These are phyloP conservation scores for Platysternon megacephalum DNA, from an alignment of 2,113 vertebrate species.

Conservation along the genomic window DNA sequence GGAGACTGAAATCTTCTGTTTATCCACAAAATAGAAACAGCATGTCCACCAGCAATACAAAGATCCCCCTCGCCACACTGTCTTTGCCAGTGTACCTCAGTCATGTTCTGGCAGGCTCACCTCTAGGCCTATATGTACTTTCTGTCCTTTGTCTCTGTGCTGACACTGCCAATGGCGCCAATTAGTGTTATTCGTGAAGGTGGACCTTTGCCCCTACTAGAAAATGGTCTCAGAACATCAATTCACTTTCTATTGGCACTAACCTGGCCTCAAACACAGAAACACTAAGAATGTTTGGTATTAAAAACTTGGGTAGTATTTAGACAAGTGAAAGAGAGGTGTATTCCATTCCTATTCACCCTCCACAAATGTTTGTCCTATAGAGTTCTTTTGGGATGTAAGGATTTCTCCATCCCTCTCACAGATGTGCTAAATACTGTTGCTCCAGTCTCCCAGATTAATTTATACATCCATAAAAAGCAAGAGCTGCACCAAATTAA, in stretches of 20 bases:
- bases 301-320: not conserved
- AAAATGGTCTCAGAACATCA: not conserved
- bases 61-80: fast-evolving
- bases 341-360: not conserved
- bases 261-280: not conserved
- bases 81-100: not conserved
- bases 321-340: not conserved
- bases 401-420: not conserved
- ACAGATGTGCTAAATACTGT: not conserved
- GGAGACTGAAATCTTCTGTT: not conserved
- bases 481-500: fast-evolving
- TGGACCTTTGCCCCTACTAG: not conserved
- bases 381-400: not conserved
- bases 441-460: not conserved
- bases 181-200: not conserved
- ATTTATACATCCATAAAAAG: not conserved
- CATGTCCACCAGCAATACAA: not conserved
- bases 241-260: not conserved
- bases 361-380: no score
- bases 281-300: not conserved
- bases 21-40: not conserved
- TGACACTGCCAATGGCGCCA: not conserved
- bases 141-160: fast-evolving
- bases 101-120: not conserved
- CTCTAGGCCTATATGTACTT: not conserved